A percentile compares a stretch with the other conserved stretches of the same genome.
These are phyloP conservation scores for Ranitomeya imitator DNA, from an alignment of 2,113 vertebrate species.

Conservation along the genomic window DNA sequence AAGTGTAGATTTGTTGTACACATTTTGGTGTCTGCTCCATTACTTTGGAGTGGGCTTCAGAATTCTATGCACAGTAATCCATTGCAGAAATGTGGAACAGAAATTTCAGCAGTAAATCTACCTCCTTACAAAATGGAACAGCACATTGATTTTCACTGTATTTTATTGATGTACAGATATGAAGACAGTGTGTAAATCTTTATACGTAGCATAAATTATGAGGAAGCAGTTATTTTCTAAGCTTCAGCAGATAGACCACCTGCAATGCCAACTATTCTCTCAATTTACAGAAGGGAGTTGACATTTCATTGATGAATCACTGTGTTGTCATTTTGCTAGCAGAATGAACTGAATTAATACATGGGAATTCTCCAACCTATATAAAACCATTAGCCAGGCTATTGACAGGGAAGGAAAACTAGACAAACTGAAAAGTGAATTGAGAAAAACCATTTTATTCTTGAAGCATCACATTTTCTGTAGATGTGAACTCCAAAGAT, in stretches of 20 bases:
- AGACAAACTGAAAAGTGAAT: neutral
- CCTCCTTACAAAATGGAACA: no score
- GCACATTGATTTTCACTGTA: no score
- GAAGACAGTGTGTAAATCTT: no score
- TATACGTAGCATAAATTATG: no score
- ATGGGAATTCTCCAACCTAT: neutral
- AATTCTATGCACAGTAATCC: no score
- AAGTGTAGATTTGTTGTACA: no score
- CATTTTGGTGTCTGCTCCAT: no score
- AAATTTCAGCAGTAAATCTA: no score
- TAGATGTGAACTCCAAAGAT: no score
- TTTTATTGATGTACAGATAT: neutral
- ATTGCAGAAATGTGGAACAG: no score
- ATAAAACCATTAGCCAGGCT: neutral
- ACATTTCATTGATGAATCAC: constrained; percentile 22
- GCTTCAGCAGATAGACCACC: neutral
- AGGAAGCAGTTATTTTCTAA: neutral
- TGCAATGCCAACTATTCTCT: neutral
- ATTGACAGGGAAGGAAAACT: neutral
- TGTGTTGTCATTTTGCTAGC: neutral
- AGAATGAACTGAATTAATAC: constrained; percentile 25
- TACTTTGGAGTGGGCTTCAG: no score
- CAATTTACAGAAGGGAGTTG: constrained; percentile 9
- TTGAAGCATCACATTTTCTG: no score
- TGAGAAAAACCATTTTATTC: neutral